These are phyloP conservation scores for Phaethornis superciliosus DNA, from an alignment of 2,113 vertebrate genomes.

Conservation along the genomic window DNA sequence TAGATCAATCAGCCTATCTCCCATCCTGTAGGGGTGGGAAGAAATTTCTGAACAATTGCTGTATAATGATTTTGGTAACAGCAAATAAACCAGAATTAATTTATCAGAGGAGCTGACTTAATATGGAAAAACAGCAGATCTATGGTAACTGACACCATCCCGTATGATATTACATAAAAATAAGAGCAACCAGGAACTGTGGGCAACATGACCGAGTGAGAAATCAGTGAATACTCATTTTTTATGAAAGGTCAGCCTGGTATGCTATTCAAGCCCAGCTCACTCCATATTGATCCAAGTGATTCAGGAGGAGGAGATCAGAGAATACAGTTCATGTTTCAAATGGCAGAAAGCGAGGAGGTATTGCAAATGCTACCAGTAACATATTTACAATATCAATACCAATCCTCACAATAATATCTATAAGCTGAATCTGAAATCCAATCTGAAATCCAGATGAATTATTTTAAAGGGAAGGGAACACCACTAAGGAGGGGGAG, in stretches of 20 bases:
- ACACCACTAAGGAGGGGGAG: neutral
- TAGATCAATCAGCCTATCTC: neutral
- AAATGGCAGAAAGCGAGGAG: neutral
- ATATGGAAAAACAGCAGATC: neutral
- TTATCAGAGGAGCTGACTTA: neutral
- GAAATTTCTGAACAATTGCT: neutral
- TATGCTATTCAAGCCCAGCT: neutral
- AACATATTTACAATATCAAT: neutral
- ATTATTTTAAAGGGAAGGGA: neutral
- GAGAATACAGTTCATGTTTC: neutral
- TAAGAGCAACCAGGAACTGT: neutral
- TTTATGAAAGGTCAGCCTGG: neutral
- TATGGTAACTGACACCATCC: rapidly evolving
- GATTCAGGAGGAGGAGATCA: neutral
- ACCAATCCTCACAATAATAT: neutral
- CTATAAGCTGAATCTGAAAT: neutral
- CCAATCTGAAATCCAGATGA: neutral
- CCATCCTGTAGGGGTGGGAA: neutral
- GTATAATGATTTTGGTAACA: neutral
- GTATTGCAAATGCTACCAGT: neutral
- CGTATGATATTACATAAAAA: neutral
- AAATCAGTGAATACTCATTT: neutral
- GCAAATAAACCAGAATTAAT: neutral
- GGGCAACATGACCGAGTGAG: neutral
- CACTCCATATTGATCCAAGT: neutral